Conservation (phyloP, 2,888 invertebrate species). For the Globia sparganii region DNA sequence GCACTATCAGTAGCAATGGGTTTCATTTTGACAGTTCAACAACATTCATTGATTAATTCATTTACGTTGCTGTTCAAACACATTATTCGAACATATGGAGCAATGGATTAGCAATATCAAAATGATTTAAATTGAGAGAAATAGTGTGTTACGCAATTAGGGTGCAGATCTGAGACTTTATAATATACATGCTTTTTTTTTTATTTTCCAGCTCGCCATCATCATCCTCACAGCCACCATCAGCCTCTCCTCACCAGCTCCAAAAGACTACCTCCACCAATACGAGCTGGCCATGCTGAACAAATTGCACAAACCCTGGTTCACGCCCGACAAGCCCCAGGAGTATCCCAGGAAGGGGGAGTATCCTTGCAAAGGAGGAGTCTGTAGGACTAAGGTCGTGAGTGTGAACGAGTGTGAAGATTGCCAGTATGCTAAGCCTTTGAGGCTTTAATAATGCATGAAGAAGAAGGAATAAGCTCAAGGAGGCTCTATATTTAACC, state of each 20-base stretch:
- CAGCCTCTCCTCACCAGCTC: slow-evolving; percentile 62
- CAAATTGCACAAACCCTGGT: slow-evolving; percentile 77
- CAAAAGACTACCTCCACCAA: slow-evolving; percentile 56
- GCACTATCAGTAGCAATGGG: too few relatives aligned
- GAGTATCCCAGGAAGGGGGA: slow-evolving; percentile 78
- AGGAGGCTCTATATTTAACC: not conserved
- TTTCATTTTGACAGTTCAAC: too few relatives aligned
- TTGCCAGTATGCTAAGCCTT: slow-evolving; percentile 72
- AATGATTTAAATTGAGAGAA: too few relatives aligned
- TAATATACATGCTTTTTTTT: not conserved
- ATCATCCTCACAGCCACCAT: slow-evolving; percentile 48
- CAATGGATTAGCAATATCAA: too few relatives aligned
- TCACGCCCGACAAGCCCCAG: slow-evolving; percentile 66
- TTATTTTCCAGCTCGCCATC: slow-evolving; percentile 66
- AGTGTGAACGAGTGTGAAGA: slow-evolving; percentile 64
- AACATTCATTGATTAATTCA: too few relatives aligned
- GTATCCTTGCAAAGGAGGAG: slow-evolving; percentile 70
- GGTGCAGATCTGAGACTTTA: too few relatives aligned
- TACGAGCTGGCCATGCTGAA: slow-evolving; percentile 74
- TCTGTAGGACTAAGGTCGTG: slow-evolving; percentile 67
- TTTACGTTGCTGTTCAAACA: too few relatives aligned
- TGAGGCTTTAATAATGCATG: slow-evolving; percentile 39
- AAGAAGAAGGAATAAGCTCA: too few relatives aligned
- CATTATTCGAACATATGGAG: too few relatives aligned
- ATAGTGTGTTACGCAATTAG: too few relatives aligned